phyloP scores from a whole-genome alignment of 2,797 vertebrate genomes.

The Rhinogobio ventralis region DNA sequence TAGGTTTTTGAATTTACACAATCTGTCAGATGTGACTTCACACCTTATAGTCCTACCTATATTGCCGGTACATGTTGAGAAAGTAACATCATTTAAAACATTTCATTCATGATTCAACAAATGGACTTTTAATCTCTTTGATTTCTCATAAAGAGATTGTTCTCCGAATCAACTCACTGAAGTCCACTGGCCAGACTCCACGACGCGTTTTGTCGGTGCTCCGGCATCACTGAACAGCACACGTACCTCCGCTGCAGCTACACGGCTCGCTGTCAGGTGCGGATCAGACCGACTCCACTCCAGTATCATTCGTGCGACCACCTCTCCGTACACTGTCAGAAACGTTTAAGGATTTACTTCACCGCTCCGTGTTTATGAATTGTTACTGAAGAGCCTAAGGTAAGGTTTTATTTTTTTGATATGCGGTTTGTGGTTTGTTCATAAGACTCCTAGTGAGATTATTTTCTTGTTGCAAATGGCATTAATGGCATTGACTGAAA shows the following conservation, averaged over 20 bases:
- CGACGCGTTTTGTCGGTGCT: background rate
- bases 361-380: slow-evolving; percentile 46
- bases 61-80: background rate
- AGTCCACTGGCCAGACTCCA: background rate
- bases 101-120: background rate
- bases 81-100: background rate
- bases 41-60: too few species aligned
- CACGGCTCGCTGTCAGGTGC: slow-evolving; percentile 49
- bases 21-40: background rate
- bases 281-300: slow-evolving; percentile 47
- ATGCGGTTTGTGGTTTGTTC: background rate
- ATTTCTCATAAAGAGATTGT: background rate
- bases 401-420: slow-evolving; percentile 25
- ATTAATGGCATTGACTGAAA: slow-evolving; percentile 15
- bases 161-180: background rate
- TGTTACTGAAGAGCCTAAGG: slow-evolving; percentile 45
- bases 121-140: background rate
- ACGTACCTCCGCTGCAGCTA: slow-evolving; percentile 46
- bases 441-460: background rate
- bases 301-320: slow-evolving; percentile 38
- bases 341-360: slow-evolving; percentile 37
- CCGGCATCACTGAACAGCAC: slow-evolving; percentile 29
- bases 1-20: background rate
- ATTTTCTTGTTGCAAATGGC: background rate
- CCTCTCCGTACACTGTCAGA: slow-evolving; percentile 11